These are phyloP conservation scores for Asteroscopus sphinx DNA, from an alignment of 2,888 invertebrate genomes.

Conservation along the genomic window DNA sequence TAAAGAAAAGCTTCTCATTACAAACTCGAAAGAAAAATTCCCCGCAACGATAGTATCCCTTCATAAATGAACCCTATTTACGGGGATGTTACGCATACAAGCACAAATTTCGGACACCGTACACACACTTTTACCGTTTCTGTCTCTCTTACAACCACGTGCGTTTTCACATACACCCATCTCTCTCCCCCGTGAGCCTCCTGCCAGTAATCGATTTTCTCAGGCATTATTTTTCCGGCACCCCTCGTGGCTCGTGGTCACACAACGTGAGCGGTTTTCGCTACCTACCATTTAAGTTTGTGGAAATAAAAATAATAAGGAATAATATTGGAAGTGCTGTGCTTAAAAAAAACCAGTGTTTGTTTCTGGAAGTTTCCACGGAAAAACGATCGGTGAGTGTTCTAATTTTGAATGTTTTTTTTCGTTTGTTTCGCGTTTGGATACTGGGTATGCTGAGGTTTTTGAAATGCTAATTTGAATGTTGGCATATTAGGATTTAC, in stretches of 20 bases:
- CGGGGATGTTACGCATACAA: slow-evolving; percentile 52
- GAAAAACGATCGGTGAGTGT: slow-evolving; percentile 42
- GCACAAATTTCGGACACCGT: slow-evolving; percentile 17
- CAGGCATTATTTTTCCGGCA: slow-evolving; percentile 58
- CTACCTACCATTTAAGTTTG: slow-evolving; percentile 37
- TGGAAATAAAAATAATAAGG: slow-evolving; percentile 41
- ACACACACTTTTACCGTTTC: slow-evolving; percentile 47
- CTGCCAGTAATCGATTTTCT: slow-evolving; percentile 59
- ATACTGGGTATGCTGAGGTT: neutral
- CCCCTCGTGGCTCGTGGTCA: slow-evolving; percentile 45
- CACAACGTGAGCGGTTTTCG: slow-evolving; percentile 42
- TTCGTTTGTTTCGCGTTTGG: slow-evolving; percentile 1
- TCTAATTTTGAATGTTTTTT: slow-evolving; percentile 12
- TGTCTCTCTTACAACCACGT: slow-evolving; percentile 36
- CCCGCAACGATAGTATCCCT: slow-evolving; percentile 43
- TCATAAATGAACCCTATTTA: slow-evolving; percentile 58
- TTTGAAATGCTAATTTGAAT: slow-evolving; percentile 4
- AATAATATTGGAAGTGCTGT: slow-evolving; percentile 31
- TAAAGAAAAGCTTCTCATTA: too few species aligned
- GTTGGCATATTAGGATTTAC: slow-evolving; percentile 15
- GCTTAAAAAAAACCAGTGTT: slow-evolving; percentile 23
- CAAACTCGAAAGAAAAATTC: slow-evolving; percentile 23
- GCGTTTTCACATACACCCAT: slow-evolving; percentile 10
- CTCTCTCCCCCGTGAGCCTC: slow-evolving; percentile 33
- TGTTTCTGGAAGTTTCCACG: slow-evolving; percentile 16